A percentile compares a stretch with the other conserved stretches of the same genome.
Evolutionary conservation across 2,888 invertebrate species (phyloP).

Genomic region (Troilus luridus): DNA sequence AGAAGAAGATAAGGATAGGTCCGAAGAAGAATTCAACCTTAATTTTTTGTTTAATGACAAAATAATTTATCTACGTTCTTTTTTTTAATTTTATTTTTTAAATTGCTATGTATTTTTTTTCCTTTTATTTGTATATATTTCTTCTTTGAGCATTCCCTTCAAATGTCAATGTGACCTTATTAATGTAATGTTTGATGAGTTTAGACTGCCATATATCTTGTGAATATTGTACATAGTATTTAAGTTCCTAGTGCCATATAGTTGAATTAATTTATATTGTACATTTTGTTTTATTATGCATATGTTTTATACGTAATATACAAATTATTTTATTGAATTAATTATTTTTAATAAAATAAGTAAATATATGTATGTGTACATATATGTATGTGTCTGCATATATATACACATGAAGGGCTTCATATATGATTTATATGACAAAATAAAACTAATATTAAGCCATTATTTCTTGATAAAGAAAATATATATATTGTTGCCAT

Average conservation of each 20-base stretch:
- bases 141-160: background rate
- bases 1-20: background rate
- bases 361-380: background rate
- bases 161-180: conserved; percentile 40
- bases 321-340: background rate
- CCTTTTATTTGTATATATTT: background rate
- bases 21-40: background rate
- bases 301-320: conserved; percentile 40
- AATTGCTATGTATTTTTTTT: background rate
- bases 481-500: conserved; percentile 33
- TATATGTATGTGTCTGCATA: too few species aligned
- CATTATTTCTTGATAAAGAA: background rate
- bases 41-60: background rate
- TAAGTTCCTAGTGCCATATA: conserved; percentile 59
- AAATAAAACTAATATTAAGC: background rate
- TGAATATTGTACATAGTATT: conserved; percentile 58
- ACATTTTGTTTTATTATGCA: conserved; percentile 47
- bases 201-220: conserved; percentile 52
- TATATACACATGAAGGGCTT: background rate
- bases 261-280: conserved; percentile 54
- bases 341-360: conserved; percentile 37
- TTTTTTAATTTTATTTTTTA: background rate
- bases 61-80: background rate
- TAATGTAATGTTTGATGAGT: conserved; percentile 22
- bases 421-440: background rate